These are phyloP conservation scores for Microctonus aethiopoides DNA, from an alignment of 2,888 invertebrate species.

Conservation along the genomic window DNA sequence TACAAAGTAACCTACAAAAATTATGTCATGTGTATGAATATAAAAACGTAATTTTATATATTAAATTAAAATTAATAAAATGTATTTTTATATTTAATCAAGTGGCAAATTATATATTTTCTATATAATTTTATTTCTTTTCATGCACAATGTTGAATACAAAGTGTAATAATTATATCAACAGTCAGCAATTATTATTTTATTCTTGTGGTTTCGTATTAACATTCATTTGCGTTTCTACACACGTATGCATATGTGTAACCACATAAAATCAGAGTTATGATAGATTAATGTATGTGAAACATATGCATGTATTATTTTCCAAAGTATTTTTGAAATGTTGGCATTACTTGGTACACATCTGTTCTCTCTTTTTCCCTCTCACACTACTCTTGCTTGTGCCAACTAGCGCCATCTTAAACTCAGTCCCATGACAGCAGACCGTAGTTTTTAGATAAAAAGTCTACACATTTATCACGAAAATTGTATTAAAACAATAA, in stretches of 20 bases:
- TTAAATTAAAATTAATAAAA: no score
- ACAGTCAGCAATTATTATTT: background rate
- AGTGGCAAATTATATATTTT: background rate
- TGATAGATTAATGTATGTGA: background rate
- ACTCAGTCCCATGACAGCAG: slow-evolving; percentile 42
- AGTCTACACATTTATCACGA: no score
- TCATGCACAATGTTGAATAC: background rate
- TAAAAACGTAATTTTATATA: no score
- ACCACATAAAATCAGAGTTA: background rate
- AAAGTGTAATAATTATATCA: background rate
- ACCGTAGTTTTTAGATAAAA: background rate
- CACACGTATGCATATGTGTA: background rate
- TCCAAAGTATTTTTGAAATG: slow-evolving; percentile 21
- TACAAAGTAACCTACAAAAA: no score
- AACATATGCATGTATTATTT: background rate
- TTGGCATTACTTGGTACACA: slow-evolving; percentile 31
- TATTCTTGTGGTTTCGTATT: background rate
- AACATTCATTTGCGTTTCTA: background rate
- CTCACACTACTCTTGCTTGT: slow-evolving; percentile 45
- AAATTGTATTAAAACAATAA: no score
- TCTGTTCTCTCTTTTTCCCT: slow-evolving; percentile 45
- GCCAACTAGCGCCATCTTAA: no score
- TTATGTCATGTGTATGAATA: no score
- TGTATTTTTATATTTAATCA: background rate
- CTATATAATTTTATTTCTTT: background rate